Evolutionary conservation across 2,113 vertebrate genomes (phyloP), one percentile per base, ranked within the genome.

Genomic region (Ariopsis seemanni): DNA sequence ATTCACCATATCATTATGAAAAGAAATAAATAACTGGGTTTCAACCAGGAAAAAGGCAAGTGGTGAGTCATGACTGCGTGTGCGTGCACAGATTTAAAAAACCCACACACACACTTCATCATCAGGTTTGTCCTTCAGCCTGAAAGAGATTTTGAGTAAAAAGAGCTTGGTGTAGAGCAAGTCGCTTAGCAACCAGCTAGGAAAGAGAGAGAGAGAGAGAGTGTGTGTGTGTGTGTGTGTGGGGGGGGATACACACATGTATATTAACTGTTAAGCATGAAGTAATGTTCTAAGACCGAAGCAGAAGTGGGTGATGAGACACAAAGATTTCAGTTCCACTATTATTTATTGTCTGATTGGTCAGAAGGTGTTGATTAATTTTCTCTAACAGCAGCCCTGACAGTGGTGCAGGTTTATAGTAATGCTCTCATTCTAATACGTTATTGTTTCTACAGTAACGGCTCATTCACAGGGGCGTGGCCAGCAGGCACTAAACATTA

Each of bases 121-220:
- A 7, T 72, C 89, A 82, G 84, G 22, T 72, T 81, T 18, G 48
- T 82, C 78, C 86, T 83, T 90, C 80, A 88, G 55, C 15, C 82
- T 87, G 81, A 71, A 5, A 69, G 86, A 88, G 86, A 87, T 86
- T 84, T 81, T 85, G 84, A 89, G 80, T 89, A 84, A 85, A 88
- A 85, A 91, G 91, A 90, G 72, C 86, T 87, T 91, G 60, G 22
- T 79, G 10, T 63, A 91, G 86, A 84, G 82, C 62, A 89, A 90
- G 93, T 94, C 92, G 86, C 93, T 92, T 94, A 93, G 94, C 93
- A 94, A 94, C 93, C 80, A 69, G 88, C 62, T 85, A 55, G 22
- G 81, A 65, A 50, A 34, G 34, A 34, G 34, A 34, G 34, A 34
- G 34, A 34, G 34, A 42, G 34, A 63, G 58, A 78, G 84, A 63